phyloP scores from a whole-genome alignment of 2,113 vertebrate species.

The Pterocles burchelli region DNA sequence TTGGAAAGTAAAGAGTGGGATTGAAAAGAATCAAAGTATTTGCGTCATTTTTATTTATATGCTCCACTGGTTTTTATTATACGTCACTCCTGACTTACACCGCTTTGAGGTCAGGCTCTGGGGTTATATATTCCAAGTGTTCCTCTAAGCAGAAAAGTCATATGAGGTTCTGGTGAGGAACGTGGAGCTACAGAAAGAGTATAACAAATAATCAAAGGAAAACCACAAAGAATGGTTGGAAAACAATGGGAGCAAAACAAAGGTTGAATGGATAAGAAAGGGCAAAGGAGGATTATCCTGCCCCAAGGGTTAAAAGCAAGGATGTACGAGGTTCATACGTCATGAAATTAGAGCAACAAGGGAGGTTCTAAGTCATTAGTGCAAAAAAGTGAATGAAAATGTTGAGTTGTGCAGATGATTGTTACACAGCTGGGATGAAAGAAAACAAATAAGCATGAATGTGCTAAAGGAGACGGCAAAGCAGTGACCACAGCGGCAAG shows the following conservation, averaged over 20 bases:
- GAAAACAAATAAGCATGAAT: not conserved
- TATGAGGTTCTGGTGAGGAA: not conserved
- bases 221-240: not conserved
- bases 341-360: not conserved
- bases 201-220: not conserved
- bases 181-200: not conserved
- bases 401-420: not conserved
- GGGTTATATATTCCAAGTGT: not conserved
- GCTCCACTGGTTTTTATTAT: not conserved
- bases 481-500: not conserved
- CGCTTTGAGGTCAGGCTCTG: not conserved
- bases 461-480: not conserved
- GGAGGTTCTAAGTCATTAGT: not conserved
- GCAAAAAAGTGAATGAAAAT: not conserved
- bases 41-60: not conserved
- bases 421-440: not conserved
- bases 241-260: not conserved
- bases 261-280: not conserved
- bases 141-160: not conserved
- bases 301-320: not conserved
- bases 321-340: fast-evolving
- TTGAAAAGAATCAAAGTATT: not conserved
- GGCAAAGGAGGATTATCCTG: not conserved
- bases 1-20: not conserved
- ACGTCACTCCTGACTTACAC: not conserved